These are phyloP conservation scores for Argyrosomus japonicus DNA, from an alignment of 2,113 vertebrate genomes.

Conservation along the genomic window DNA sequence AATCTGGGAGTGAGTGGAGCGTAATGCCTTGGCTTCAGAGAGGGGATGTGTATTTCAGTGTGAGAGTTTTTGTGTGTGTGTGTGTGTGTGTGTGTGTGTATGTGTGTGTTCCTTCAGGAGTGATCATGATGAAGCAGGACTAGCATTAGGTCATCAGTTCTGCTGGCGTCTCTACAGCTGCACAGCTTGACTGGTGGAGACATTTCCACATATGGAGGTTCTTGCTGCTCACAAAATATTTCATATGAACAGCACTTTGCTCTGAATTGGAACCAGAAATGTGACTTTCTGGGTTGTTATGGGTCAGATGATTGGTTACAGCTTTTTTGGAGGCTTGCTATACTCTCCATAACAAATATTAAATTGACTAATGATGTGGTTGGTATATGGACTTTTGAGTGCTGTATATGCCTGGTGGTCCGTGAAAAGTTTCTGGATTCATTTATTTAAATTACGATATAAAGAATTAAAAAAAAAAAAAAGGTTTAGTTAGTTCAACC, in stretches of 20 bases:
- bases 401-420: neutral
- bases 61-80: slow-evolving; percentile 32
- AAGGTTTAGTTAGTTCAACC: too few species aligned
- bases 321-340: slow-evolving; percentile 10
- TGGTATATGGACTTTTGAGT: neutral
- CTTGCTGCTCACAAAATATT: slow-evolving; percentile 60
- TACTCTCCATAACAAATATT: neutral
- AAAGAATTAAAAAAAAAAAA: too few species aligned
- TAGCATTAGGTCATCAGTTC: slow-evolving; percentile 77
- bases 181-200: slow-evolving; percentile 73
- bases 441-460: too few species aligned
- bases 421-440: too few species aligned
- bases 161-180: slow-evolving; percentile 75
- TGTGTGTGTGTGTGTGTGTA: slow-evolving; percentile 41
- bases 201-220: slow-evolving; percentile 81
- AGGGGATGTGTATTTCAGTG: slow-evolving; percentile 30
- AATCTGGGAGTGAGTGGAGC: slow-evolving; percentile 70
- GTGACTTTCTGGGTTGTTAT: slow-evolving; percentile 19
- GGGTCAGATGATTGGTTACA: slow-evolving; percentile 1
- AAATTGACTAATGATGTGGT: slow-evolving; percentile 7
- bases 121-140: slow-evolving; percentile 79
- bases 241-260: slow-evolving; percentile 38
- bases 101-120: slow-evolving; percentile 66
- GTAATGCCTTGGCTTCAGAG: slow-evolving; percentile 69
- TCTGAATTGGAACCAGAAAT: slow-evolving; percentile 52